Evolutionary conservation across 2,113 vertebrate genomes (phyloP).

Genomic region (Odocoileus virginianus): DNA sequence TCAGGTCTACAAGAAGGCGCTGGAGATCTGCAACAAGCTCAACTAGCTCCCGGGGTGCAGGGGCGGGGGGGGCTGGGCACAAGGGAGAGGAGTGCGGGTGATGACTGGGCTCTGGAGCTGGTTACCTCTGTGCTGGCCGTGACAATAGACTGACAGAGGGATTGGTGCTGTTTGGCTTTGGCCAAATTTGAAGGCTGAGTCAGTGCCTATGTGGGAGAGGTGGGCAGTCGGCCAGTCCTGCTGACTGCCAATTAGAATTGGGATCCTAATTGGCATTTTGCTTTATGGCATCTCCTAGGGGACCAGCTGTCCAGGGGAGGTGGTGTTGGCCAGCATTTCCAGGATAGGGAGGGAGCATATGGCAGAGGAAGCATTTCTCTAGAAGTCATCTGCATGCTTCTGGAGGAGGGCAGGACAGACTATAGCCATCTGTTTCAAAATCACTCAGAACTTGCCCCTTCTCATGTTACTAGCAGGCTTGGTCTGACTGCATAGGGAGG

Average conservation of each 20-base stretch:
- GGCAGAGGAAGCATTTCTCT: neutral
- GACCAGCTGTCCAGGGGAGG: neutral
- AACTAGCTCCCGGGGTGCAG: conserved; percentile 76
- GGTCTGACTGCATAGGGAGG: neutral
- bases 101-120: conserved; percentile 64
- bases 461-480: neutral
- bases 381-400: neutral
- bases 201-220: neutral
- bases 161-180: conserved; percentile 32
- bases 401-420: neutral
- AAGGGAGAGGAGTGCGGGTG: conserved; percentile 53
- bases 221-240: neutral
- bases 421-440: neutral
- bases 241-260: conserved; percentile 16
- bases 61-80: conserved; percentile 55
- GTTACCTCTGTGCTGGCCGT: conserved; percentile 73
- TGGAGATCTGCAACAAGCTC: conserved; percentile 95
- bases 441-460: neutral
- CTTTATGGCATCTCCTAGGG: neutral
- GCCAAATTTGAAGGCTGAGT: conserved; percentile 2
- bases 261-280: conserved; percentile 38
- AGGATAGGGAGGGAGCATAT: neutral
- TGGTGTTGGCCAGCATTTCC: neutral
- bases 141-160: conserved; percentile 45
- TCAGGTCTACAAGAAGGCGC: conserved; percentile 98